Base-by-base conservation (phyloP, 2,113 vertebrate species). In the Burhinus bistriatus region DNA sequence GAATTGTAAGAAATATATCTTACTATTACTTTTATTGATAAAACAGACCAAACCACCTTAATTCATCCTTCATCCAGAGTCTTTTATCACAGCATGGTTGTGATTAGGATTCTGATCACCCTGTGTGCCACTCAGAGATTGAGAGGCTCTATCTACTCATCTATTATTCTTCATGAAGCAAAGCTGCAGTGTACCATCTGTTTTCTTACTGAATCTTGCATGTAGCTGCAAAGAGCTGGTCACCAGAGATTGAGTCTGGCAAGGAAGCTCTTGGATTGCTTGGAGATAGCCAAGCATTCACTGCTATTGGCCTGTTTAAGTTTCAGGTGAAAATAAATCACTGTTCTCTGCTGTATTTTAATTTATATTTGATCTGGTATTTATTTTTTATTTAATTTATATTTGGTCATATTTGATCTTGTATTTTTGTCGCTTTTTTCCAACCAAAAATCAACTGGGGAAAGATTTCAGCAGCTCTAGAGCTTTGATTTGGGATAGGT, bases 1-100 rank as follows among this genome's bases (percentile, higher is more conserved):
- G 97, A 98, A 98, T 97, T 96, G 92, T 95, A 91, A 97, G 95
- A 97, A 98, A 97, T 98, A 98, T 88, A 94, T 98, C 93, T 98
- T 84, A 54, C 97, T 95, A 97, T 97, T 98, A 97, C 96, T 98
- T 98, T 97, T 97, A 98, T 97, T 98, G 98, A 98, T 98, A 98
- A 98, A 98, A 97, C 82, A 88, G 91, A 89, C 83, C 76, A 82
- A 94, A 96, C 95, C 95, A 92, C 96, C 94, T 97, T 97, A 97
- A 98, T 97, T 98, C 97, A 98, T 98, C 96, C 95, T 97, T 97
- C 52, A 89, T 64, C 76, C 95, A 91, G 70, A 95, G 92, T 93
- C 90, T 97, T 97, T 97, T 96, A 97, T 98, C 98, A 95, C 97
- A 97, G 96, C 59, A 6, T 72, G 75, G 77, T 20, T 95, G 93